Evolutionary conservation across 1,140 invertebrate species (phyloP), one percentile per base, ranked within the genome.

Genomic region (Tenebrio molitor): DNA sequence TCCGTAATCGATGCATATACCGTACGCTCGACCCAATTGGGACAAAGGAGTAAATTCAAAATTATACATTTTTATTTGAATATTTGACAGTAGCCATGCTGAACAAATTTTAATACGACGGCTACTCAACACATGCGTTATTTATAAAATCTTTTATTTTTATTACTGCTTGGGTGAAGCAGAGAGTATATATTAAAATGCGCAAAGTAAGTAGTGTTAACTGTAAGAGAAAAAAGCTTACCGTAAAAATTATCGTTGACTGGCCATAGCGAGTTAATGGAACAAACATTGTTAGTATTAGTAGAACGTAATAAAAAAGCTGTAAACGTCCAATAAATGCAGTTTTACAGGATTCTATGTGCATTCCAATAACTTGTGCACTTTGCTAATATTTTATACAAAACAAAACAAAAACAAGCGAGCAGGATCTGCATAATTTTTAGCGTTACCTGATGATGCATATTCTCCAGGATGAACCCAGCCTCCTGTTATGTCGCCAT

Each of bases 221-320:
- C 1, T 16, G 19, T 19, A 63, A 36, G 14, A 50, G 21, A 42
- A 33, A 69, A 39, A 29, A 62, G 89, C 96, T 97, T 94, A 99
- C 97, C 97, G 86, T 98, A 98, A 88, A 98, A 98, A 88, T 98
- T 98, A 91, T 99, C 97, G 88, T 97, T 98, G 89, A 96, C 95
- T 97, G 78, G 15, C 34, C 44, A 75, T 77, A 75, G 74, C 71
- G 76, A 73, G 53, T 74, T 67, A 69, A 74, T 68, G 70, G 76
- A 78, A 78, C 73, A 78, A 77, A 71, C 69, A 72, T 39, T 62
- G 77, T 79, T 79, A 77, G 77, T 77, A 50, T 67, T 68, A 53
- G 19, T 39, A 39, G 15, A 50, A 34, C n/a, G 16, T 63, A 33
- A 63, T 8, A 58, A 58, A 8, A 8, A 29, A n/a, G n/a, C n/a